Evolutionary conservation across 2,113 vertebrate species (phyloP), one percentile per base, ranked within the genome.

Genomic region (Onychorhynchus coronatus): DNA sequence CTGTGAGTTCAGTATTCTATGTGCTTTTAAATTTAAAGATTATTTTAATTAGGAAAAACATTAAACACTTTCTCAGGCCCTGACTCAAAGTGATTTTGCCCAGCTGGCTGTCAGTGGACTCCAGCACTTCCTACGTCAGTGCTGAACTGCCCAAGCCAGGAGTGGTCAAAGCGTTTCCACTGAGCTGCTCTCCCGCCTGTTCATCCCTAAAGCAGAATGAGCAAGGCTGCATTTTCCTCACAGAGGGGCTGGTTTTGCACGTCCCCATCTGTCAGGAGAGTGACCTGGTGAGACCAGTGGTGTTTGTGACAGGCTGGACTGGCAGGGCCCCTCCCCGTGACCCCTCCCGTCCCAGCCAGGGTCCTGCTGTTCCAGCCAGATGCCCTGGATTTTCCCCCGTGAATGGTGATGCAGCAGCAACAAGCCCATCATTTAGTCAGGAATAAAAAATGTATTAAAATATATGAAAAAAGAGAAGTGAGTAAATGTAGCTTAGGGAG

Each of bases 391-490:
- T 58, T n/a, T 49, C 89, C 78, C 16, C 62, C 42, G 53, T 67
- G 66, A 89, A 77, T 65, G 33, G 31, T 14, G 39, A 9, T 61
- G 66, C 12, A 11, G 21, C 23, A 59, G 19, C 68, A 71, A 9
- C 46, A 50, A 61, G 50, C 15, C 47, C 71, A 39, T 52, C 35
- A 2, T 12, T 44, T 27, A 41, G 37, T 22, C 44, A 67, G 79
- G 39, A 23, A 13, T 61, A 25, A 71, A 86, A 80, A 72, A 66
- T 14, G 12, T 0, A 0, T 53, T 37, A 35, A 46, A 83, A 77
- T 25, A 5, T 0, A 0, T 13, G 22, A 6, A 37, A 68, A 88
- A 21, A 13, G 23, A 74, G 11, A 47, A 44, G 35, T 0, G 0
- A 58, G 11, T 37, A 24, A 2, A 14, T 5, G 22, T 22, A 7